A percentile compares a stretch with the other conserved stretches of the same genome.
These are phyloP conservation scores for Sebastiscus tertius DNA, from an alignment of 2,797 vertebrate species.

Conservation along the genomic window DNA sequence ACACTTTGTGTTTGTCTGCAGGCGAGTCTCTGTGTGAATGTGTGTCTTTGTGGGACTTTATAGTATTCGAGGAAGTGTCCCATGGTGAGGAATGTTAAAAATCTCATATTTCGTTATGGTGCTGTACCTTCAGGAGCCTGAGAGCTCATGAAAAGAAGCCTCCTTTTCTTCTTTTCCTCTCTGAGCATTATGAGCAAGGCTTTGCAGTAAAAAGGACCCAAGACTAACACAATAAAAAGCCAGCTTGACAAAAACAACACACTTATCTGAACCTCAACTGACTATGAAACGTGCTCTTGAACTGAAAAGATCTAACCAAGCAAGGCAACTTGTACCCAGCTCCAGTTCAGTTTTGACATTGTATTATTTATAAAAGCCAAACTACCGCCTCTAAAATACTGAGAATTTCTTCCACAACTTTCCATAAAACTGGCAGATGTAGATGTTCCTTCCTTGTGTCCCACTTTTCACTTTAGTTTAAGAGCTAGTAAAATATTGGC, in stretches of 20 bases:
- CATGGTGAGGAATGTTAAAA: slow-evolving; percentile 23
- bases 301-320: neutral
- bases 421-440: neutral
- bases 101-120: slow-evolving; percentile 20
- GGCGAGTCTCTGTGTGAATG: neutral
- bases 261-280: slow-evolving; percentile 2
- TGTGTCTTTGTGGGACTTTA: slow-evolving; percentile 8
- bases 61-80: slow-evolving; percentile 9
- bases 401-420: neutral
- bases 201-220: neutral
- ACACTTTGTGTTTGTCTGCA: neutral
- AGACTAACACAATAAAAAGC: slow-evolving; percentile 23
- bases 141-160: slow-evolving; percentile 10
- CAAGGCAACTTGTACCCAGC: neutral
- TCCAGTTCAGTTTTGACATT: neutral
- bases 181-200: neutral
- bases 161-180: neutral
- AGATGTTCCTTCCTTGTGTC: neutral
- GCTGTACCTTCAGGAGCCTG: slow-evolving; percentile 13
- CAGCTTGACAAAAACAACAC: slow-evolving; percentile 4
- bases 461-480: neutral
- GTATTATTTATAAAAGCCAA: neutral
- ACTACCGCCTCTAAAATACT: neutral
- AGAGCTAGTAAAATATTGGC: neutral
- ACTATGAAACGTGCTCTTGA: neutral